These are phyloP conservation scores for Bubo blakistoni DNA, from an alignment of 2,113 vertebrate genomes.

Conservation along the genomic window DNA sequence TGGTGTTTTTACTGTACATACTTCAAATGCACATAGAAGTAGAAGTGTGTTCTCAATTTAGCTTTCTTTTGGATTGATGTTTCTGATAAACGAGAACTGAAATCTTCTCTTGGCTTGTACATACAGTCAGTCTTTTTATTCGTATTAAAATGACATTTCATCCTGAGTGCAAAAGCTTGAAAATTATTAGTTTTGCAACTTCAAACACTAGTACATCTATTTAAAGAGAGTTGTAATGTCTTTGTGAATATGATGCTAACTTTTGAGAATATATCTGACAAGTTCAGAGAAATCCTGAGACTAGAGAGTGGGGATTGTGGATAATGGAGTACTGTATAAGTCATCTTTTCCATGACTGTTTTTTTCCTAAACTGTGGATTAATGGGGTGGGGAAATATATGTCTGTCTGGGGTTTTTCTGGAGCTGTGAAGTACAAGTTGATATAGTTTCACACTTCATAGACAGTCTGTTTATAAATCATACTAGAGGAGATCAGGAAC, in stretches of 20 bases:
- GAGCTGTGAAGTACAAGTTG: not conserved
- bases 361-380: slow-evolving; percentile 31
- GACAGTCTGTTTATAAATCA: not conserved
- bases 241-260: slow-evolving; percentile 55
- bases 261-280: slow-evolving; percentile 38
- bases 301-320: slow-evolving; percentile 38
- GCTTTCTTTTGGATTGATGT: slow-evolving; percentile 74
- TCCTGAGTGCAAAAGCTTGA: slow-evolving; percentile 75
- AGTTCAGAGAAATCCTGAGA: slow-evolving; percentile 50
- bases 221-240: slow-evolving; percentile 60
- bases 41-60: slow-evolving; percentile 72
- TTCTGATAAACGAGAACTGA: slow-evolving; percentile 75
- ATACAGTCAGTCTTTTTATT: slow-evolving; percentile 75
- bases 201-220: slow-evolving; percentile 65
- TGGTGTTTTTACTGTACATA: slow-evolving; percentile 76
- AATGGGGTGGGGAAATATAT: not conserved
- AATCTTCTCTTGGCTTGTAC: slow-evolving; percentile 75
- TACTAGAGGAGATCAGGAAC: slow-evolving; percentile 60
- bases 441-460: not conserved
- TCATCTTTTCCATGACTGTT: slow-evolving; percentile 17
- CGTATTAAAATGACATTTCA: slow-evolving; percentile 76
- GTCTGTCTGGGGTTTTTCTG: not conserved
- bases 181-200: slow-evolving; percentile 74
- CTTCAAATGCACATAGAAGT: slow-evolving; percentile 73
- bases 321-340: slow-evolving; percentile 43